Evolutionary conservation across 2,113 vertebrate species (phyloP).

Genomic region (Anoplopoma fimbria): DNA sequence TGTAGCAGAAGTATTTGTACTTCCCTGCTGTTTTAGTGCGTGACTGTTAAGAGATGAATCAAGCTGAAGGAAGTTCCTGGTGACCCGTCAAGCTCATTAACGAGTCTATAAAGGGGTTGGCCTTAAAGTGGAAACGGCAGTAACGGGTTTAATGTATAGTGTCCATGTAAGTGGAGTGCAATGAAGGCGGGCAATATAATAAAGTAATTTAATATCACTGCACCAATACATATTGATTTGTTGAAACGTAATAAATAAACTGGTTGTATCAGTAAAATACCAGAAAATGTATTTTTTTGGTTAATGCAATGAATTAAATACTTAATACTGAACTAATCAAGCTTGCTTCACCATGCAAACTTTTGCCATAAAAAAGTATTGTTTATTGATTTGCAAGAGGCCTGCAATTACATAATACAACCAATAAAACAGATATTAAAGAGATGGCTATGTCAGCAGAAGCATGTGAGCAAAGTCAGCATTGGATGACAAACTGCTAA

Average conservation of each 20-base stretch:
- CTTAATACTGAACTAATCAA: background rate
- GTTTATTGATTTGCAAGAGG: background rate
- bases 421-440: background rate
- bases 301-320: background rate
- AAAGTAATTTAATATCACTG: background rate
- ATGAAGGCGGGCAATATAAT: constrained; percentile 55
- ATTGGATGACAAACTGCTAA: background rate
- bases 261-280: background rate
- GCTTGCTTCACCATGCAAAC: background rate
- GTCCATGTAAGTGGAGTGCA: constrained; percentile 13
- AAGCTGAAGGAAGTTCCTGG: constrained; percentile 22
- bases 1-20: constrained; percentile 40
- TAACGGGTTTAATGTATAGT: constrained; percentile 38
- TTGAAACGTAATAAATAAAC: background rate
- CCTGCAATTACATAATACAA: background rate
- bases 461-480: background rate
- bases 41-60: constrained; percentile 38
- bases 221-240: background rate
- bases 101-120: background rate
- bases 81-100: constrained; percentile 43
- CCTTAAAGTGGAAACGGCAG: background rate
- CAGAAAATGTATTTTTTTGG: background rate
- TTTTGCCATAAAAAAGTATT: background rate
- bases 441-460: background rate
- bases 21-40: constrained; percentile 45